These are phyloP conservation scores for Anolis sagrei DNA, from an alignment of 2,113 vertebrate genomes.

Conservation along the genomic window DNA sequence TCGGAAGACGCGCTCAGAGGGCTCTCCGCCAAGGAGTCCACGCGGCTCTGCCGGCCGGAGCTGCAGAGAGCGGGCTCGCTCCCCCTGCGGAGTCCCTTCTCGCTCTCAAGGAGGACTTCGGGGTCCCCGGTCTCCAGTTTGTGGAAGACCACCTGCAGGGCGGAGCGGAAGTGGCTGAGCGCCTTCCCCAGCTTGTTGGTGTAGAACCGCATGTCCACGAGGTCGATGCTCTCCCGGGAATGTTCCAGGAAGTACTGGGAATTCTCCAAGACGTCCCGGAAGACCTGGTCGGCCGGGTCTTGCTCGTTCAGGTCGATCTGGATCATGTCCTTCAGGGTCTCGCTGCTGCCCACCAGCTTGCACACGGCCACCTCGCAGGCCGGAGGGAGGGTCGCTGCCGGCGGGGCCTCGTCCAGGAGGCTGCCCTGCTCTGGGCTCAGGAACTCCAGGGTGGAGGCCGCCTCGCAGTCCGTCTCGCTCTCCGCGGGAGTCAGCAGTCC, in stretches of 20 bases:
- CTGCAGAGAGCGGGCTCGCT: conserved; percentile 69
- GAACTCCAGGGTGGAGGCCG: conserved; percentile 59
- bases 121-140: conserved; percentile 82
- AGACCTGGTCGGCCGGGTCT: conserved; percentile 76
- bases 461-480: conserved; percentile 51
- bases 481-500: conserved; percentile 50
- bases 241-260: conserved; percentile 74
- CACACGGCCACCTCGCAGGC: conserved; percentile 67
- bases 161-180: conserved; percentile 85
- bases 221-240: conserved; percentile 74
- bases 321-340: conserved; percentile 79
- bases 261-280: conserved; percentile 80
- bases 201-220: conserved; percentile 81
- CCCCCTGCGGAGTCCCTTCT: conserved; percentile 73
- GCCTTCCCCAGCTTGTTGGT: conserved; percentile 85
- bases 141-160: conserved; percentile 88
- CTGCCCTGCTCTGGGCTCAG: conserved; percentile 72
- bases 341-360: conserved; percentile 72
- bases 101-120: conserved; percentile 76
- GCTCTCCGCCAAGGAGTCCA: conserved; percentile 76
- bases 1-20: conserved; percentile 77
- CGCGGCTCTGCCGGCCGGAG: conserved; percentile 66
- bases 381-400: conserved; percentile 59
- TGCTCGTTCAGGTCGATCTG: conserved; percentile 82
- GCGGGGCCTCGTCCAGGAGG: conserved; percentile 76